These are phyloP conservation scores for Vicugna pacos DNA, from an alignment of 2,113 vertebrate genomes.

Conservation along the genomic window DNA sequence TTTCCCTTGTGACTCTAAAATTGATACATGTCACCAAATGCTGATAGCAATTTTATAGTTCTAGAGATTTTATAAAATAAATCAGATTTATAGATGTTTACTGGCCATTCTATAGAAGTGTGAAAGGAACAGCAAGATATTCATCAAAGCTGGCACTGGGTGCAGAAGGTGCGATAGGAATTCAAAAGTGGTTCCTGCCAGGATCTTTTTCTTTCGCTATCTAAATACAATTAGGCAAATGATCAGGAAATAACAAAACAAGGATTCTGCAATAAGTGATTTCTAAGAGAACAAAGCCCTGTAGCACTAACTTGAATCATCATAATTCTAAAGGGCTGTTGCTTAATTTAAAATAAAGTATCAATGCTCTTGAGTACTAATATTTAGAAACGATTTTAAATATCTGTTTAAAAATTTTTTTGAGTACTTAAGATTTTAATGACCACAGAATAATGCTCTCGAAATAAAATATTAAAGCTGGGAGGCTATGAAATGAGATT, in stretches of 20 bases:
- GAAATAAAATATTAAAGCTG: background rate
- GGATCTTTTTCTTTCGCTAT: conserved; percentile 6
- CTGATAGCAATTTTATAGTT: background rate
- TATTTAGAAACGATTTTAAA: background rate
- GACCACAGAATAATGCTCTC: background rate
- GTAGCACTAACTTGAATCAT: background rate
- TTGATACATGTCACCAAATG: background rate
- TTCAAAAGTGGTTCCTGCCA: background rate
- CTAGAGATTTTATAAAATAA: conserved; percentile 7
- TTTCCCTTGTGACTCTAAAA: background rate
- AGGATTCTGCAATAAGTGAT: background rate
- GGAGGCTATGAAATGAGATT: background rate
- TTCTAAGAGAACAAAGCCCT: background rate
- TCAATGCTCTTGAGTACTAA: background rate
- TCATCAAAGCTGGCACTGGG: background rate
- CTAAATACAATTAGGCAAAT: background rate
- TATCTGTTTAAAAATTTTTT: background rate
- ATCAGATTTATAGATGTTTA: background rate
- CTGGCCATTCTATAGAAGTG: background rate
- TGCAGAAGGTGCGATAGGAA: background rate
- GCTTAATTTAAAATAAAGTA: conserved; percentile 26
- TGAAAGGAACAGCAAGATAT: background rate
- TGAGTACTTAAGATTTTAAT: background rate
- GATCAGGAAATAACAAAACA: background rate
- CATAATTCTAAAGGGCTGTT: background rate